phyloP scores from a whole-genome alignment of 2,888 invertebrate genomes.

The Dryocosmus kuriphilus region DNA sequence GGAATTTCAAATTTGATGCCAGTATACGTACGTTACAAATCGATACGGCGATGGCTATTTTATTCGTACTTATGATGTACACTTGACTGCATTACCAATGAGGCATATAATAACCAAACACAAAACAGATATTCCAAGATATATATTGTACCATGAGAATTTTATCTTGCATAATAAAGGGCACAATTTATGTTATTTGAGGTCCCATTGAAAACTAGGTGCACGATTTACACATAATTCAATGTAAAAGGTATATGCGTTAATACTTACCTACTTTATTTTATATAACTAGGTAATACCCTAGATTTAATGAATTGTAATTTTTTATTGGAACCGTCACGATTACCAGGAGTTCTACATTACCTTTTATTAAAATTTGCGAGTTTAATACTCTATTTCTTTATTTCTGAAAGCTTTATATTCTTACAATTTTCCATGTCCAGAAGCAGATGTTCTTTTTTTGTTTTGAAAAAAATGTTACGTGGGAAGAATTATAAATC shows the following conservation, averaged over 20 bases:
- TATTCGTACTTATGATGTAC: slow-evolving; percentile 1
- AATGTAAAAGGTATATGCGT: too few species aligned
- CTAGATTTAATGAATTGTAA: too few species aligned
- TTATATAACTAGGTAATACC: too few species aligned
- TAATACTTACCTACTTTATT: too few species aligned
- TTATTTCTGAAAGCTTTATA: not conserved
- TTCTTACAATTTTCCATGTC: not conserved
- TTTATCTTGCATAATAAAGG: not conserved
- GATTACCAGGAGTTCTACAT: too few species aligned
- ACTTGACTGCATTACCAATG: slow-evolving; percentile 20
- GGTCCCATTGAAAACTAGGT: not conserved
- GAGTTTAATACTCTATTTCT: not conserved
- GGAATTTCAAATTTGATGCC: not conserved
- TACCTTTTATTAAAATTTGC: too few species aligned
- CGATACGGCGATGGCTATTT: not conserved
- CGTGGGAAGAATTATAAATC: not conserved
- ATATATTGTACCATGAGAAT: not conserved
- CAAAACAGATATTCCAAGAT: not conserved
- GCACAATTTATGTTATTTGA: not conserved
- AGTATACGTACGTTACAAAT: not conserved
- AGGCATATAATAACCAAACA: slow-evolving; percentile 18
- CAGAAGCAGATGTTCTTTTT: not conserved
- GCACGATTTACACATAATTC: not conserved
- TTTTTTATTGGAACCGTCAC: too few species aligned
- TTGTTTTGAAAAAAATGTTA: not conserved